Evolutionary conservation across 2,113 vertebrate species (phyloP).

Genomic region (Microtus richardsoni): DNA sequence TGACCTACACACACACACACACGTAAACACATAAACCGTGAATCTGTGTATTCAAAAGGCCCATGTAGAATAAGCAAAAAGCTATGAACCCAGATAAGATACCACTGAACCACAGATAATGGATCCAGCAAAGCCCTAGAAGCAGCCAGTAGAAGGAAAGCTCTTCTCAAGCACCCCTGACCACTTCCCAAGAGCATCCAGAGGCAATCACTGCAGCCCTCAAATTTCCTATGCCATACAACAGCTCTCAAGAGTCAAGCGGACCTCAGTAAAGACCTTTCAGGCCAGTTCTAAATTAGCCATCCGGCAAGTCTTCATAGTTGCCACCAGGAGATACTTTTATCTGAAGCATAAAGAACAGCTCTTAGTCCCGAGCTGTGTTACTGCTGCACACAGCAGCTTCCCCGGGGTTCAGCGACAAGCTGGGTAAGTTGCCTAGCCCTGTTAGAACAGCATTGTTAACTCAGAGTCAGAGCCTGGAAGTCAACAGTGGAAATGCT

Average conservation of each 20-base stretch:
- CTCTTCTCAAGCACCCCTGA: background rate
- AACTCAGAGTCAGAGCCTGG: background rate
- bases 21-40: background rate
- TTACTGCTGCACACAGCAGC: background rate
- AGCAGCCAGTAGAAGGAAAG: background rate
- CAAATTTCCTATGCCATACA: background rate
- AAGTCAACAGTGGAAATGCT: background rate
- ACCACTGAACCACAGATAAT: background rate
- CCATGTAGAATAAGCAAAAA: background rate
- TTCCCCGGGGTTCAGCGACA: background rate
- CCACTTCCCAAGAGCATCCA: background rate
- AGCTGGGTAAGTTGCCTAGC: background rate
- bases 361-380: background rate
- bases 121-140: background rate
- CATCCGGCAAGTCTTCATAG: background rate
- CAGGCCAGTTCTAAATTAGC: background rate
- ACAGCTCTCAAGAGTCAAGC: background rate
- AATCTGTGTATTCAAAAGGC: background rate
- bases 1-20: background rate
- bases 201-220: background rate
- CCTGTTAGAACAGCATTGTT: slow-evolving; percentile 23
- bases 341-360: slow-evolving; percentile 12
- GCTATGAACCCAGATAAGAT: background rate
- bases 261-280: background rate
- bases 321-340: background rate